Conservation (phyloP, 2,113 vertebrate genomes). For the Recurvirostra avosetta region DNA sequence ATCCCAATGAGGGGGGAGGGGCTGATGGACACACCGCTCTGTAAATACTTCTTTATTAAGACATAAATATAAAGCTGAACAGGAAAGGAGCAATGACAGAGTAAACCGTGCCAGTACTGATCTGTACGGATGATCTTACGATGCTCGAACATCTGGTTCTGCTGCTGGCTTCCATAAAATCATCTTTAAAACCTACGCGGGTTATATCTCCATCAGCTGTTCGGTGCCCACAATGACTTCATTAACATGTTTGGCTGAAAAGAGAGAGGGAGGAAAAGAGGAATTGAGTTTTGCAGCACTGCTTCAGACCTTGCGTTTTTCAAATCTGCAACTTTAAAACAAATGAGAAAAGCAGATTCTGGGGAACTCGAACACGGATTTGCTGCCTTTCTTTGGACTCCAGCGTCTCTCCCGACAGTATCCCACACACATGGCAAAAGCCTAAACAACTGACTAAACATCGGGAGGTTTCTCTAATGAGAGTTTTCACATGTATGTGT, state of each 20-base stretch:
- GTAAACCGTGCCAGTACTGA: slow-evolving; percentile 34
- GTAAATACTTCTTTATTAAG: slow-evolving; percentile 76
- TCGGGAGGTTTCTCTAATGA: slow-evolving; percentile 14
- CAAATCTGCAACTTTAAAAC: slow-evolving; percentile 28
- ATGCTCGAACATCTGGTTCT: slow-evolving; percentile 52
- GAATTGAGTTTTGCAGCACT: slow-evolving; percentile 1
- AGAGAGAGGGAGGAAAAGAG: slow-evolving; percentile 57
- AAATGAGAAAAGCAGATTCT: slow-evolving; percentile 46
- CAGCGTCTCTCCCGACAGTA: background rate
- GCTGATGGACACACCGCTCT: slow-evolving; percentile 12
- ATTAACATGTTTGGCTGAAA: slow-evolving; percentile 90
- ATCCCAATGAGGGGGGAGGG: slow-evolving; percentile 59
- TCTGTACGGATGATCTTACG: slow-evolving; percentile 28
- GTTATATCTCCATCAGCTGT: slow-evolving; percentile 98
- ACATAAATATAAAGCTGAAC: slow-evolving; percentile 74
- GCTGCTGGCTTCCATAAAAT: slow-evolving; percentile 61
- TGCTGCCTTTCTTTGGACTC: background rate
- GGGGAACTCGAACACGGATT: background rate
- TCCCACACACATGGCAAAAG: slow-evolving; percentile 26
- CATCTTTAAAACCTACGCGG: slow-evolving; percentile 37
- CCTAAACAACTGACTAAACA: slow-evolving; percentile 59
- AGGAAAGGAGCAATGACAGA: slow-evolving; percentile 42
- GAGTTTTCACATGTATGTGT: slow-evolving; percentile 17
- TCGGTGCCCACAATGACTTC: slow-evolving; percentile 96
- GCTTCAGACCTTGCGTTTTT: slow-evolving; percentile 24